phyloP scores from a whole-genome alignment of 1,140 invertebrate genomes.

The Drosophila erecta region DNA sequence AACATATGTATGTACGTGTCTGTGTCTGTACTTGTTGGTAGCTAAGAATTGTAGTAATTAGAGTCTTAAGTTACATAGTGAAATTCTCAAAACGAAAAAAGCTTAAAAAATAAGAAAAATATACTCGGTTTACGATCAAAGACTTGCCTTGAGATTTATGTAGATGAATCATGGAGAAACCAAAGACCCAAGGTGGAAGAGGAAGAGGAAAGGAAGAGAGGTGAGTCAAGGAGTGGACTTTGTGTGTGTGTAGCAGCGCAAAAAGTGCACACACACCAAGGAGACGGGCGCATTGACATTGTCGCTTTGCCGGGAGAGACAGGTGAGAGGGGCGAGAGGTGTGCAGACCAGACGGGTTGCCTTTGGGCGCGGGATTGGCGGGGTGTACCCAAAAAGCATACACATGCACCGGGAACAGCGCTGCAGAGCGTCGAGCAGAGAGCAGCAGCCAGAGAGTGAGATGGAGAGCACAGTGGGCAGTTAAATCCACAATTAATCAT shows the following conservation, averaged over 20 bases:
- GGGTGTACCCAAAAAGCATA: conserved; percentile 64
- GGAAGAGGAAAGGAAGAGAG: conserved; percentile 9
- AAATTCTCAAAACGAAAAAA: conserved; percentile 41
- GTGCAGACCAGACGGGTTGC: conserved; percentile 37
- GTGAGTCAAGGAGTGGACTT: conserved; percentile 1
- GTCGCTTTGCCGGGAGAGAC: conserved; percentile 53
- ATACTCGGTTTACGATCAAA: conserved; percentile 51
- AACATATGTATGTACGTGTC: conserved; percentile 44
- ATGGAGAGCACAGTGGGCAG: conserved; percentile 27
- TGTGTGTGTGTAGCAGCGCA: conserved; percentile 20
- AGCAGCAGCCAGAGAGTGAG: conserved; percentile 27
- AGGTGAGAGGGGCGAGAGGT: conserved; percentile 50
- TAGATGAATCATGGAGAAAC: conserved; percentile 67
- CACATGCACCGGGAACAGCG: conserved; percentile 41
- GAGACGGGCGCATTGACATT: conserved; percentile 55
- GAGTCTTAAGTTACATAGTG: conserved; percentile 39
- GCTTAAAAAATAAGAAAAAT: conserved; percentile 29
- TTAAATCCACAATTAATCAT: neutral
- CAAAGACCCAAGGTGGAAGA: conserved; percentile 42
- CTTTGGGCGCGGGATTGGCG: conserved; percentile 2
- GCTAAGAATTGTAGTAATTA: conserved; percentile 46
- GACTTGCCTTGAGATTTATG: conserved; percentile 4
- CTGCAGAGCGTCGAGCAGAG: conserved; percentile 11
- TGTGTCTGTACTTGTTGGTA: conserved; percentile 53
- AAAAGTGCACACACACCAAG: conserved; percentile 44